Evolutionary conservation across 2,797 vertebrate genomes (phyloP), one percentile per base, ranked within the genome.

Genomic region (Tachyglossus aculeatus): DNA sequence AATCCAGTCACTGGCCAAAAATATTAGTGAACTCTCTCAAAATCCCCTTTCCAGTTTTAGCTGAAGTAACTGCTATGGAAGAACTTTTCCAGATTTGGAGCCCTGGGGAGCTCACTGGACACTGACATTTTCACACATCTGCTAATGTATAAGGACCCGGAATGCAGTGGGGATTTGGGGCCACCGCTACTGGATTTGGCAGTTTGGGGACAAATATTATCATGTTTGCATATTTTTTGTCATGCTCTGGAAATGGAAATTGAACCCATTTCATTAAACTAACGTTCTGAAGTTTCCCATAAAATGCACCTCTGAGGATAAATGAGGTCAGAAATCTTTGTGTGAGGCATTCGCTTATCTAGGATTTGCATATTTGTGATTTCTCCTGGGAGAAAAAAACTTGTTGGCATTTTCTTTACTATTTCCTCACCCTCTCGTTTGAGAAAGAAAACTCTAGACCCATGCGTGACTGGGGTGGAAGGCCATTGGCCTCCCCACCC

Each of bases 101-200:
- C 48, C 63, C 3, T 13, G 22, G 78, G 38, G 51, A 79, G 71
- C 67, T 65, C 48, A 31, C 68, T 9, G 41, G 38, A 32, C 62
- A 86, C 80, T 67, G 25, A 67, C 51, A 1, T 88, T 86, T 84
- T 81, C 83, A 77, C 66, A 79, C 61, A 68, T 84, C 78, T 71
- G 57, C 74, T 74, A 19, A 67, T 44, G 15, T 71, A 47, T 45
- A 65, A 68, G 53, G 62, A 76, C 48, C 64, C 27, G 78, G 73
- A 86, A 72, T 60, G 71, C 37, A 22, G 13, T 51, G 39, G 45
- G 63, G 43, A 47, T 83, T 55, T 5, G 24, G 41, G 74, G 70
- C 58, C 59, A 59, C 53, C 33, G 38, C 77, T 50, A 27, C 72
- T 73, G 79, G 73, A 71, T 81, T 78, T 57, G 81, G 82, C 57